A percentile compares a stretch with the other conserved stretches of the same genome.
These are phyloP conservation scores for Pipistrellus pipistrellus DNA, from an alignment of 2,797 vertebrate species.

Conservation along the genomic window DNA sequence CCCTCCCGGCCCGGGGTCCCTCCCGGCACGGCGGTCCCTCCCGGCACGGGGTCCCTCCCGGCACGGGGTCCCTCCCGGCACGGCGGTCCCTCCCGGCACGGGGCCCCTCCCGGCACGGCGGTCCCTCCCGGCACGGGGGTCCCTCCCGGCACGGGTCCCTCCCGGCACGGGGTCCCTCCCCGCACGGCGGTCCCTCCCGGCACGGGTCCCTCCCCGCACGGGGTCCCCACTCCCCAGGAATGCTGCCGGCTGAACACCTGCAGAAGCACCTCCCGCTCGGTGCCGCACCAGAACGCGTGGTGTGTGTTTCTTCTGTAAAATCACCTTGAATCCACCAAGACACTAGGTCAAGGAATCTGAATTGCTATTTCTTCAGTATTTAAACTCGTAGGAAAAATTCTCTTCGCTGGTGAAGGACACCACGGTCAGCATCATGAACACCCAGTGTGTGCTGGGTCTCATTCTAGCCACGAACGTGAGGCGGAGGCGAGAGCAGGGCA, in stretches of 20 bases:
- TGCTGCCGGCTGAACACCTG: conserved; percentile 20
- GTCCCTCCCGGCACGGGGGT: no score
- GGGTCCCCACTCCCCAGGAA: neutral
- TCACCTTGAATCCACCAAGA: conserved; percentile 1
- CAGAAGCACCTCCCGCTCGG: conserved; percentile 7
- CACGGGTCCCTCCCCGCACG: no score
- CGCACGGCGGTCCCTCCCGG: no score
- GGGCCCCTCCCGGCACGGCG: no score
- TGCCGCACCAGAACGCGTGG: conserved; percentile 9
- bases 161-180: no score
- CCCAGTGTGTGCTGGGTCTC: conserved; percentile 11
- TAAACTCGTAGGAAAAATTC: conserved; percentile 45
- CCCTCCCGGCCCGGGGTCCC: no score
- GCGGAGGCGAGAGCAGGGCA: conserved; percentile 29
- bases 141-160: no score
- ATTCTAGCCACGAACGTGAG: conserved; percentile 53
- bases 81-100: no score
- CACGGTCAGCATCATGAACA: conserved; percentile 7
- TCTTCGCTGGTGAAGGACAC: conserved; percentile 59
- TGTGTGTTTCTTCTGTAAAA: conserved; percentile 49
- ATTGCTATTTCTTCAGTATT: conserved; percentile 55
- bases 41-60: no score
- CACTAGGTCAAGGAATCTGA: neutral
- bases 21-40: no score
- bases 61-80: no score